These are phyloP conservation scores for Calliscelio sp. DNA, from an alignment of 2,888 invertebrate species.

Conservation along the genomic window DNA sequence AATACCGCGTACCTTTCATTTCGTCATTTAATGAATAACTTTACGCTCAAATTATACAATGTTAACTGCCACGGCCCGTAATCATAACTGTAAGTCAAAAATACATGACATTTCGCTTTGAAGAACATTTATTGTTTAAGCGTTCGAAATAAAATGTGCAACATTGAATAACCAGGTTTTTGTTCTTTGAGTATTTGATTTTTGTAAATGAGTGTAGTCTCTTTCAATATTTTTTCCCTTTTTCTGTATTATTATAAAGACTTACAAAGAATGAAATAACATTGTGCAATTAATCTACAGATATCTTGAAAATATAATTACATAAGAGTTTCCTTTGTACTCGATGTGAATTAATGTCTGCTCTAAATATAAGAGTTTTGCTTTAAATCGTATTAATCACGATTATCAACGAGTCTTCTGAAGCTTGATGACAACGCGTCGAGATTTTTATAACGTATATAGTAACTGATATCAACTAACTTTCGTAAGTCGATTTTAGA, in stretches of 20 bases:
- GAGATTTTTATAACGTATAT: constrained; percentile 48
- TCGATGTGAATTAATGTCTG: constrained; percentile 49
- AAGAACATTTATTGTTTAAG: constrained; percentile 2
- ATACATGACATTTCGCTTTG: constrained; percentile 5
- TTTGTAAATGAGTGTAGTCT: no score
- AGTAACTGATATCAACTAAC: constrained; percentile 36
- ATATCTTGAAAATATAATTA: constrained; percentile 2
- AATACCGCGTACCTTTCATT: constrained; percentile 56
- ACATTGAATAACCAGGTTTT: no score
- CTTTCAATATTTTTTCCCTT: no score
- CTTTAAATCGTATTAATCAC: constrained; percentile 63
- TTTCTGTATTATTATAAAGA: no score
- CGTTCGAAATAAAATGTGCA: not conserved
- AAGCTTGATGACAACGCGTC: constrained; percentile 64
- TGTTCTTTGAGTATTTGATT: no score
- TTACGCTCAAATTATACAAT: constrained; percentile 43
- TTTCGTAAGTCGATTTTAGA: constrained; percentile 59
- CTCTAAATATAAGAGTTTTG: constrained; percentile 29
- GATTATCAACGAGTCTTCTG: constrained; percentile 57
- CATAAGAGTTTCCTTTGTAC: constrained; percentile 27
- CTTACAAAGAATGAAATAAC: no score
- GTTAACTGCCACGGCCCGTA: constrained; percentile 13
- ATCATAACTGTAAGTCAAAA: constrained; percentile 27
- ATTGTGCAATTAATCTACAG: no score
- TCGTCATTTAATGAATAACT: constrained; percentile 57